Evolutionary conservation across 2,797 vertebrate species (phyloP).

Genomic region (Acomys russatus): DNA sequence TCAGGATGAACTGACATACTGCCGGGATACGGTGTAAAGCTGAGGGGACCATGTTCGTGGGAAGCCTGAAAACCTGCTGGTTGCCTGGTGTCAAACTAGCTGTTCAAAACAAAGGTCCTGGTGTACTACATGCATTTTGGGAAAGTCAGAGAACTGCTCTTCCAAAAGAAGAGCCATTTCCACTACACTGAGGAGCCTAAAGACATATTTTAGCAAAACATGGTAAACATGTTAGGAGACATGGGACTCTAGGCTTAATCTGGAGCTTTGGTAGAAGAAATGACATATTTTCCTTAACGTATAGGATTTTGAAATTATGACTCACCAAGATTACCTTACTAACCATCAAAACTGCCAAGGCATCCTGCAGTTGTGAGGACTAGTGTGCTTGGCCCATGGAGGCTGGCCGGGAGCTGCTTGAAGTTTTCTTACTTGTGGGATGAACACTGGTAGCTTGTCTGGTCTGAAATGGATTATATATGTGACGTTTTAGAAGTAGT

Average conservation of each 20-base stretch:
- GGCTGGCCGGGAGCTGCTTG: background rate
- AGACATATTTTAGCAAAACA: background rate
- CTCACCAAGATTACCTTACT: background rate
- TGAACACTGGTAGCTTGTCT: background rate
- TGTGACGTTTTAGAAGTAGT: background rate
- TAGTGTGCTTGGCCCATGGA: background rate
- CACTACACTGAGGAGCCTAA: background rate
- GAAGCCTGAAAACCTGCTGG: background rate
- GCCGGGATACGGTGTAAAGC: accelerated
- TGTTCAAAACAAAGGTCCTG: constrained; percentile 17
- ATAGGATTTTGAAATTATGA: constrained; percentile 15
- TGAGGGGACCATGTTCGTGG: background rate
- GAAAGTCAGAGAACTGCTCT: constrained; percentile 9
- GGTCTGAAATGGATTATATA: background rate
- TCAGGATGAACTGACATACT: background rate
- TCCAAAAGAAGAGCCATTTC: background rate
- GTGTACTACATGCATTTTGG: background rate
- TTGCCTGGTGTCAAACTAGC: background rate
- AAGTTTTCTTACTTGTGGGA: background rate
- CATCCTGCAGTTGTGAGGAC: constrained; percentile 1
- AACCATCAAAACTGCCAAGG: background rate
- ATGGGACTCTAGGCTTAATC: background rate
- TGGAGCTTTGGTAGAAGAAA: background rate
- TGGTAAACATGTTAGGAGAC: background rate
- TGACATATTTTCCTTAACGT: background rate